Conservation (phyloP, 2,888 invertebrate species). For the Protophormia terraenovae region DNA sequence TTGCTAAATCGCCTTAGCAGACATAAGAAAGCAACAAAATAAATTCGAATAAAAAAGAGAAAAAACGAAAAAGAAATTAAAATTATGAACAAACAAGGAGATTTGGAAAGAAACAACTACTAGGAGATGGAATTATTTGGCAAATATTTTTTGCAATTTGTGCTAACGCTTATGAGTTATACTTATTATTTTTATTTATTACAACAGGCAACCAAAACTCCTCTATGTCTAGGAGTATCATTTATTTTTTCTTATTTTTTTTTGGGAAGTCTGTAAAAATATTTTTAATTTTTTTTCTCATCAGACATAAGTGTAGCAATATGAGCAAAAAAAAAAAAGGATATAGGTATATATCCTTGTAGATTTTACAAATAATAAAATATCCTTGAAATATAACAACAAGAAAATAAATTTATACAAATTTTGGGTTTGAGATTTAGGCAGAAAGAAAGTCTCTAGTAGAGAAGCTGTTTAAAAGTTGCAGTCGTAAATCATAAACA, state of each 20-base stretch:
- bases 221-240: conserved; percentile 42
- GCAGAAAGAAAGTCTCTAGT: background rate
- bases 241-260: background rate
- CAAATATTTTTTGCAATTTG: conserved; percentile 38
- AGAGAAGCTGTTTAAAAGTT: background rate
- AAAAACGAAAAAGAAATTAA: conserved; percentile 39
- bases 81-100: conserved; percentile 14
- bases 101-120: conserved; percentile 50
- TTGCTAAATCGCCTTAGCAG: conserved; percentile 81
- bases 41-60: background rate
- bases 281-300: conserved; percentile 31
- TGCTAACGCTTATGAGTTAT: conserved; percentile 49
- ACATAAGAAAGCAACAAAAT: conserved; percentile 69
- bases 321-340: conserved; percentile 42
- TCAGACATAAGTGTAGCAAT: conserved; percentile 57
- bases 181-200: conserved; percentile 51
- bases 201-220: conserved; percentile 47
- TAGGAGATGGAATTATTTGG: no score
- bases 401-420: conserved; percentile 47
- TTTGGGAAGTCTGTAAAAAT: conserved; percentile 33
- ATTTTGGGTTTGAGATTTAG: background rate
- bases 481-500: conserved; percentile 61
- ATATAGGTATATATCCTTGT: conserved; percentile 44
- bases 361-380: conserved; percentile 59
- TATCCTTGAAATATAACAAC: conserved; percentile 54